Percentiles rank a stretch among this genome's conserved stretches.
phyloP scores from a whole-genome alignment of 2,797 vertebrate species.

The Gallinago solitaria region DNA sequence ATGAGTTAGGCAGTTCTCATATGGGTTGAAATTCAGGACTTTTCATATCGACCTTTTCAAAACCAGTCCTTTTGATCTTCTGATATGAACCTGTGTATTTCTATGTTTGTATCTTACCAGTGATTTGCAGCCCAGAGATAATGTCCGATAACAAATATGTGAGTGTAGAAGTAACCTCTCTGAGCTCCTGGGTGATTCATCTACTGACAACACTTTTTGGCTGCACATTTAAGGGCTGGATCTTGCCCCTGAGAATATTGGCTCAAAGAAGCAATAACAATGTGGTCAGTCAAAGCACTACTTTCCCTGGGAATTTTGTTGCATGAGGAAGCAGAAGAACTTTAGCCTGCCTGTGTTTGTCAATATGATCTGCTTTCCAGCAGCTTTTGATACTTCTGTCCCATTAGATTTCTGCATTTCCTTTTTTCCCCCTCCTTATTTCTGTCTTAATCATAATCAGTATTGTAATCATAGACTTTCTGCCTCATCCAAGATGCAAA shows the following conservation, averaged over 20 bases:
- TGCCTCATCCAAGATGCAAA: neutral
- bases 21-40: neutral
- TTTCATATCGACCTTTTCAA: neutral
- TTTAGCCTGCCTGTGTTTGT: conserved; percentile 31
- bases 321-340: conserved; percentile 10
- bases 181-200: conserved; percentile 32
- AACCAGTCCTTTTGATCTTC: neutral
- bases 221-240: conserved; percentile 22
- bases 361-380: conserved; percentile 6
- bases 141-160: neutral
- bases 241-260: conserved; percentile 31
- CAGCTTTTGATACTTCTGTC: neutral
- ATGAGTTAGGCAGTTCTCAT: neutral
- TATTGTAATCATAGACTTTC: conserved; percentile 31
- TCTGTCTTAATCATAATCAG: neutral
- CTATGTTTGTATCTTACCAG: neutral
- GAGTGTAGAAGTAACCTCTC: neutral
- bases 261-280: conserved; percentile 34
- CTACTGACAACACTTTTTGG: neutral
- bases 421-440: neutral
- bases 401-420: neutral
- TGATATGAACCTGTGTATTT: neutral
- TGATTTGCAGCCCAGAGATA: conserved; percentile 1
- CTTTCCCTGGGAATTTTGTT: conserved; percentile 37
- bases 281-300: neutral